A percentile compares a stretch with the other conserved stretches of the same genome.
phyloP scores from a whole-genome alignment of 2,888 invertebrate genomes.

The Hyposoter dolosus region DNA sequence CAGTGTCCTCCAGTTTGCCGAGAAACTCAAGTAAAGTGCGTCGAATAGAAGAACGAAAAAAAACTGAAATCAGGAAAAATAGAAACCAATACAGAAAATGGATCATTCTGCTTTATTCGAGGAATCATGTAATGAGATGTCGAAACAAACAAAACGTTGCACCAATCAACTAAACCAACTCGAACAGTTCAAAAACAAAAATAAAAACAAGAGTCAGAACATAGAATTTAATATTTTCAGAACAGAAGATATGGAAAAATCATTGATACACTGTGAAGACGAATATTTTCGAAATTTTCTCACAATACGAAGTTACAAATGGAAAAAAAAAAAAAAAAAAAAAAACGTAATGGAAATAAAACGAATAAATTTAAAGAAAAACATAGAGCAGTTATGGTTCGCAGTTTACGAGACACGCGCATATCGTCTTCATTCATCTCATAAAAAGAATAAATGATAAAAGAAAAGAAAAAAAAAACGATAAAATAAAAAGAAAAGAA shows the following conservation, averaged over 20 bases:
- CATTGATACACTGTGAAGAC: slow-evolving; percentile 18
- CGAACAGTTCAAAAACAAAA: background rate
- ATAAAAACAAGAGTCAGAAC: slow-evolving; percentile 6
- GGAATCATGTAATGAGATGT: slow-evolving; percentile 17
- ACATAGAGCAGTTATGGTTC: slow-evolving; percentile 5
- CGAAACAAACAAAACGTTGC: slow-evolving; percentile 45
- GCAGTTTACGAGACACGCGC: slow-evolving; percentile 33
- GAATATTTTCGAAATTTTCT: slow-evolving; percentile 32
- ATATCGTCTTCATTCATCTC: slow-evolving; percentile 41
- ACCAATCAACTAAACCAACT: slow-evolving; percentile 31
- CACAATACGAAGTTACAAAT: slow-evolving; percentile 13
- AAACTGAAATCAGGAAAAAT: slow-evolving; percentile 1
- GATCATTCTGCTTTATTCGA: slow-evolving; percentile 66
- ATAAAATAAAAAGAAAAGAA: slow-evolving; percentile 28
- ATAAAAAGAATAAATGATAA: slow-evolving; percentile 12
- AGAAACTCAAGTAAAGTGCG: slow-evolving; percentile 22
- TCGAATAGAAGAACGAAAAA: slow-evolving; percentile 5
- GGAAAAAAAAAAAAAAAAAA: too few species aligned
- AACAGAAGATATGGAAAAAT: slow-evolving; percentile 34
- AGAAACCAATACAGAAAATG: background rate
- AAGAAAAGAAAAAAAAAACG: slow-evolving; percentile 22
- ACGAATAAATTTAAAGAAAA: slow-evolving; percentile 6
- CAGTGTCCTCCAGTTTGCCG: slow-evolving; percentile 59
- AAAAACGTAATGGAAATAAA: background rate
- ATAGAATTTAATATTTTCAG: slow-evolving; percentile 18